A percentile compares a stretch with the other conserved stretches of the same genome.
Conservation (phyloP, 2,797 vertebrate species). For the Microctenopoma lineatum region DNA sequence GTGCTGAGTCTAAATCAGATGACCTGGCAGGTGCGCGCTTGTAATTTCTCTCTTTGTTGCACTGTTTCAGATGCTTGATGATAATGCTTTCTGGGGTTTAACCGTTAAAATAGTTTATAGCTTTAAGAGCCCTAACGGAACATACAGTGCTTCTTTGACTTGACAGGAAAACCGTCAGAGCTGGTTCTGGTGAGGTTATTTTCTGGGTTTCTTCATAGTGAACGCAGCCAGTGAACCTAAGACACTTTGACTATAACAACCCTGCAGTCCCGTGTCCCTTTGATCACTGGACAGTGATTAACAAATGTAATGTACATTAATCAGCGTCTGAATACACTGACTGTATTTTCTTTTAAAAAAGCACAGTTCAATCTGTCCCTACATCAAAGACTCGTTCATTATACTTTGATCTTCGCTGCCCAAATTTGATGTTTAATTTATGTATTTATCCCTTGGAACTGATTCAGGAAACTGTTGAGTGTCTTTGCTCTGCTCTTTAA, state of each 20-base stretch:
- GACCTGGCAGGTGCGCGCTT: conserved; percentile 37
- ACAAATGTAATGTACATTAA: conserved; percentile 30
- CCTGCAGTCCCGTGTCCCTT: conserved; percentile 32
- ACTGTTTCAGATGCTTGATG: conserved; percentile 23
- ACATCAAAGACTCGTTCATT: conserved; percentile 57
- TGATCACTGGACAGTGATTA: conserved; percentile 55
- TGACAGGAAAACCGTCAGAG: not conserved
- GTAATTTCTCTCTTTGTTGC: conserved; percentile 27
- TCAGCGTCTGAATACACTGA: conserved; percentile 41
- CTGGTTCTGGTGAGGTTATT: not conserved
- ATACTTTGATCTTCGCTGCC: conserved; percentile 60
- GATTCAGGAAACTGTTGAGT: conserved; percentile 29
- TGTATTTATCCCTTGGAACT: conserved; percentile 58
- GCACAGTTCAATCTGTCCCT: conserved; percentile 29
- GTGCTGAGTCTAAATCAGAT: conserved; percentile 40
- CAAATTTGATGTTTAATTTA: conserved; percentile 61
- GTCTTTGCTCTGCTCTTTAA: conserved; percentile 11
- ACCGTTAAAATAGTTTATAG: not conserved
- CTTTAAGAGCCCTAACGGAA: not conserved
- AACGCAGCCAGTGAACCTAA: conserved; percentile 8
- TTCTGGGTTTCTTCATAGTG: not conserved
- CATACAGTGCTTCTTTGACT: not conserved
- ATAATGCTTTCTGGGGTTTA: conserved; percentile 1
- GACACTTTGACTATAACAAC: not conserved
- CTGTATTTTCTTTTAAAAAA: conserved; percentile 43